A percentile compares a stretch with the other conserved stretches of the same genome.
phyloP scores from a whole-genome alignment of 1,140 invertebrate species.

The Trachymyrmex septentrionalis region DNA sequence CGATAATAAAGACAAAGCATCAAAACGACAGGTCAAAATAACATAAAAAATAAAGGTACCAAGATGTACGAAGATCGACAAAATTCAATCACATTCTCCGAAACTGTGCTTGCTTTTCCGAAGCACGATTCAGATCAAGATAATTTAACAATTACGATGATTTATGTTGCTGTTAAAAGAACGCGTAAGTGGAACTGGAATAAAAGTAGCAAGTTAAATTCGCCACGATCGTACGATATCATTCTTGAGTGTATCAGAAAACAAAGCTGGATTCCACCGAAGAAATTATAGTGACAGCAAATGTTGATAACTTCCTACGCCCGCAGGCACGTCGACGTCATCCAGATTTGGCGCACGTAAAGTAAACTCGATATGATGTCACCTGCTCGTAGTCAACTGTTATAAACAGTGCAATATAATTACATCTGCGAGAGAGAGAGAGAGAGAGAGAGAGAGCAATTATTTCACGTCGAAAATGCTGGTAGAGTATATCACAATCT shows the following conservation, averaged over 20 bases:
- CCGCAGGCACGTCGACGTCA: constrained; percentile 11
- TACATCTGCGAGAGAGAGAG: constrained; percentile 15
- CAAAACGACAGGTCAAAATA: background rate
- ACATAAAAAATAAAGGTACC: background rate
- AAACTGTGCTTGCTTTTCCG: background rate
- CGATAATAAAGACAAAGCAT: background rate
- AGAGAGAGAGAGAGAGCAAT: constrained; percentile 35
- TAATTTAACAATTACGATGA: background rate
- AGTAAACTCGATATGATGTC: constrained; percentile 52
- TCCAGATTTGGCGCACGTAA: constrained; percentile 33
- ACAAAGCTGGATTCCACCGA: background rate
- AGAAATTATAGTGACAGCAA: constrained; percentile 22
- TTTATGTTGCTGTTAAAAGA: background rate
- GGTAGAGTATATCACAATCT: background rate
- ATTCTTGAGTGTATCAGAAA: background rate
- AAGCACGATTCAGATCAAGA: background rate
- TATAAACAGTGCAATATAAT: constrained; percentile 45
- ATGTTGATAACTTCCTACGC: constrained; percentile 22
- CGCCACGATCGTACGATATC: background rate
- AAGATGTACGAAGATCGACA: background rate
- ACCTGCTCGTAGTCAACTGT: constrained; percentile 27
- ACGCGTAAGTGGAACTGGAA: background rate
- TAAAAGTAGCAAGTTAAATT: constrained; percentile 12
- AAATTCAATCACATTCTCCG: background rate
- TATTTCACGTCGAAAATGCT: constrained; percentile 28